Evolutionary conservation across 2,113 vertebrate genomes (phyloP), one percentile per base, ranked within the genome.

Genomic region (Columbina picui): DNA sequence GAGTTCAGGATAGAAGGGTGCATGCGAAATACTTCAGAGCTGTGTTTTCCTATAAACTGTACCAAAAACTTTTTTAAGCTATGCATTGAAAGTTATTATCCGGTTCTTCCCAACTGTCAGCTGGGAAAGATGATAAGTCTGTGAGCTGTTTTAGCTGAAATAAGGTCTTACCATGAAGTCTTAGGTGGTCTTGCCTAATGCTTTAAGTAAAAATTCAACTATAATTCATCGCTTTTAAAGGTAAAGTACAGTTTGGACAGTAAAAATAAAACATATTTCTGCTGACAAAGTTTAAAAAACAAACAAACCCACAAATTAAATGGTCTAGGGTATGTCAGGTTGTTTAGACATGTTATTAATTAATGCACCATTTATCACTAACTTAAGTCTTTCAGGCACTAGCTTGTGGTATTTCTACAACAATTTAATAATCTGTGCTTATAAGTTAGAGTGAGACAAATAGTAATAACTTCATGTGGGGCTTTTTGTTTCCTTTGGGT

Each of bases 11-110:
- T 63, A 52, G 34, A 16, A 34, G 38, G 6, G 22, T 52, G 19
- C 53, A 4, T 14, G 6, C 1, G 0, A 23, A 64, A 53, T 4
- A 38, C 36, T 68, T 69, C 5, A 2, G 25, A 20, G 14, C 21
- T 32, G 41, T 3, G 0, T 16, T 30, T 88, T 70, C 64, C 45
- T 82, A 5, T 67, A 36, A 65, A 52, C n/a, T 41, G 10, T 60
- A 34, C 50, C 19, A 22, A 61, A 12, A 4, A 1, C 14, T 53
- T 55, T 9, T 18, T 56, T 68, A 39, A 82, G 14, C 32, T 23
- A 2, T 9, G 7, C 7, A 21, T 9, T 77, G 50, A 55, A 41
- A 32, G 2, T 14, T 71, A 91, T 85, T 85, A 53, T 32, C 12
- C 17, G 6, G 16, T 61, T 80, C 49, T 76, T 73, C 23, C 2